These are phyloP conservation scores for Drosophila anomalata DNA, from an alignment of 2,888 invertebrate genomes.

Conservation along the genomic window DNA sequence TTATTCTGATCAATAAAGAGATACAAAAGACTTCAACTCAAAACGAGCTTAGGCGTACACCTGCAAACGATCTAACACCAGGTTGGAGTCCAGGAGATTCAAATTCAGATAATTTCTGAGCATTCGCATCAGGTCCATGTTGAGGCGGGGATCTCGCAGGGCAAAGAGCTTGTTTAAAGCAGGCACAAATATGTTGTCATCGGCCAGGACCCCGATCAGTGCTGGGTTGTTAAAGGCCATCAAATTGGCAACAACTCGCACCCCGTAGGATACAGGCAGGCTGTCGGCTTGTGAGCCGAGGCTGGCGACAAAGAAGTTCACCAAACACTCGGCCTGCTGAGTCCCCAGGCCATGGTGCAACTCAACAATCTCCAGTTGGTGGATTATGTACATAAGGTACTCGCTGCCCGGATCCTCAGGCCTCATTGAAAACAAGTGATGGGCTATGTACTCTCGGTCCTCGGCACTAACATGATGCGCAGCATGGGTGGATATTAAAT, in stretches of 20 bases:
- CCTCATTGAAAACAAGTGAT: constrained; percentile 64
- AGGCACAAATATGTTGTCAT: constrained; percentile 30
- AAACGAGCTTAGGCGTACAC: constrained; percentile 29
- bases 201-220: background rate
- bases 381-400: constrained; percentile 75
- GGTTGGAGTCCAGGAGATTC: constrained; percentile 18
- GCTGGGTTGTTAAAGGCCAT: constrained; percentile 42
- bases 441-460: constrained; percentile 60
- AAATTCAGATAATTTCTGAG: constrained; percentile 64
- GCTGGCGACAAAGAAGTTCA: constrained; percentile 34
- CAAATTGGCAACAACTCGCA: constrained; percentile 73
- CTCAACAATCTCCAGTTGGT: constrained; percentile 51
- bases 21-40: constrained; percentile 20
- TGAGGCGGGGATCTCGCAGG: constrained; percentile 48
- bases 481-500: constrained; percentile 59
- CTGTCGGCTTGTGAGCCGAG: constrained; percentile 17
- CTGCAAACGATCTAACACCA: constrained; percentile 40
- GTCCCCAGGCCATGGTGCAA: constrained; percentile 13
- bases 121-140: constrained; percentile 67
- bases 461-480: constrained; percentile 44
- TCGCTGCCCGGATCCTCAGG: constrained; percentile 61
- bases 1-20: constrained; percentile 28
- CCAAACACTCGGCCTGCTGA: constrained; percentile 27
- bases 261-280: constrained; percentile 63
- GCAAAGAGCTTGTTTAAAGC: constrained; percentile 73